Percentiles rank a stretch among this genome's conserved stretches.
Conservation (phyloP, 2,888 invertebrate genomes). For the Apodemia duryi region DNA sequence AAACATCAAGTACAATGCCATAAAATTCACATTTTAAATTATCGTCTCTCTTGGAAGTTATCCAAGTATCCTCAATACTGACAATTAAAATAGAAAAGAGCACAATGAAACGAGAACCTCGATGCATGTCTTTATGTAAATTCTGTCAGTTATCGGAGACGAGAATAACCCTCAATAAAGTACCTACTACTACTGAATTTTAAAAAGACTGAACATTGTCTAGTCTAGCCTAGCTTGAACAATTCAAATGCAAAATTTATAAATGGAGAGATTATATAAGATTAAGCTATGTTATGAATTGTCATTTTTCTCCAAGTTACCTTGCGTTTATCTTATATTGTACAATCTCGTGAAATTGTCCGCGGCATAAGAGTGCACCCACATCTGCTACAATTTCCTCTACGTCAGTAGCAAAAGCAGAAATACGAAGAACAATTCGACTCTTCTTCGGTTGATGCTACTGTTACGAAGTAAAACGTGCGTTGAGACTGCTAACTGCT, state of each 20-base stretch:
- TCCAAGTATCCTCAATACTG: conserved; percentile 3
- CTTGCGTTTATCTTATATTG: no score
- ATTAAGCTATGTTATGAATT: not conserved
- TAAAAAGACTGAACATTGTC: not conserved
- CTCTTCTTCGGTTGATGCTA: no score
- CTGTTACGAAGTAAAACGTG: no score
- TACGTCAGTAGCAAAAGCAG: no score
- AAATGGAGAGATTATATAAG: not conserved
- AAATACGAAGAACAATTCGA: no score
- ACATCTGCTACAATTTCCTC: no score
- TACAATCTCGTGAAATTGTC: no score
- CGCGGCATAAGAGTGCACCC: no score
- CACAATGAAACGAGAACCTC: conserved; percentile 8
- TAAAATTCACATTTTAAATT: not conserved
- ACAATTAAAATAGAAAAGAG: conserved; percentile 14
- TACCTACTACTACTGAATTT: conserved; percentile 3
- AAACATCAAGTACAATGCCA: not conserved
- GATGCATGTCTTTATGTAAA: conserved; percentile 9
- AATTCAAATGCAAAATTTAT: not conserved
- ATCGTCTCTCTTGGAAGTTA: not conserved
- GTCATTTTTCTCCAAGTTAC: not conserved
- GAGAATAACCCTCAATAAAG: conserved; percentile 12
- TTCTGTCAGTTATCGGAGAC: conserved; percentile 9
- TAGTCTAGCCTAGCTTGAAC: not conserved
- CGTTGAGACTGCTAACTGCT: no score